Conservation (phyloP, 37 sponge, comb jelly and placozoan species). For the Bolinopsis microptera region DNA sequence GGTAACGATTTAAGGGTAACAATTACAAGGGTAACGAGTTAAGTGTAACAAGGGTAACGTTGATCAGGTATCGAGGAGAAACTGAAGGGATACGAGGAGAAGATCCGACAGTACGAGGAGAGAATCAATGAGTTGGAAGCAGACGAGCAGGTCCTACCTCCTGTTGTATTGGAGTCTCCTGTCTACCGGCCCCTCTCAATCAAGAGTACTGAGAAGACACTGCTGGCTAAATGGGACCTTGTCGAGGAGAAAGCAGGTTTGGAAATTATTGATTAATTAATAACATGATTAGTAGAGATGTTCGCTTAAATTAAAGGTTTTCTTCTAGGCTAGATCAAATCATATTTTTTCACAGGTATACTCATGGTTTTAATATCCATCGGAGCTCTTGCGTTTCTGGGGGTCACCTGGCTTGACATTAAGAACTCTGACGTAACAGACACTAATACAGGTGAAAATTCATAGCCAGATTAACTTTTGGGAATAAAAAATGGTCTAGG, state of each 20-base stretch:
- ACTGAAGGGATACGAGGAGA: slow-evolving; percentile 22
- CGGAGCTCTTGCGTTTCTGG: background rate
- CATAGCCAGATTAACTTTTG: background rate
- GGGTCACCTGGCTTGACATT: slow-evolving; percentile 6
- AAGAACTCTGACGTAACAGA: background rate
- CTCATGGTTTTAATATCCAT: background rate
- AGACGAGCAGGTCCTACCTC: background rate
- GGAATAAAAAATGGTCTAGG: background rate
- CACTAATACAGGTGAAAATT: background rate
- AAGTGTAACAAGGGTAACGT: too few relatives aligned
- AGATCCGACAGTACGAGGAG: background rate
- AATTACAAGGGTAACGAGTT: too few relatives aligned
- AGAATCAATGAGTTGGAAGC: background rate
- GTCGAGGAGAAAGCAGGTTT: background rate
- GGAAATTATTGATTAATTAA: background rate
- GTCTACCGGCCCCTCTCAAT: background rate
- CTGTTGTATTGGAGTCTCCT: background rate
- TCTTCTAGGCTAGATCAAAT: too few relatives aligned
- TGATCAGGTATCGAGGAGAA: slow-evolving; percentile 2
- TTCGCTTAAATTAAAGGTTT: too few relatives aligned
- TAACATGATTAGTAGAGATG: background rate
- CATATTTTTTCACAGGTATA: too few relatives aligned
- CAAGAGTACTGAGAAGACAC: background rate
- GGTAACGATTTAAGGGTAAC: too few relatives aligned
- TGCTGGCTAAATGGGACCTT: background rate